Conservation (phyloP, 2,113 vertebrate genomes). For the Sinosuthora webbiana region DNA sequence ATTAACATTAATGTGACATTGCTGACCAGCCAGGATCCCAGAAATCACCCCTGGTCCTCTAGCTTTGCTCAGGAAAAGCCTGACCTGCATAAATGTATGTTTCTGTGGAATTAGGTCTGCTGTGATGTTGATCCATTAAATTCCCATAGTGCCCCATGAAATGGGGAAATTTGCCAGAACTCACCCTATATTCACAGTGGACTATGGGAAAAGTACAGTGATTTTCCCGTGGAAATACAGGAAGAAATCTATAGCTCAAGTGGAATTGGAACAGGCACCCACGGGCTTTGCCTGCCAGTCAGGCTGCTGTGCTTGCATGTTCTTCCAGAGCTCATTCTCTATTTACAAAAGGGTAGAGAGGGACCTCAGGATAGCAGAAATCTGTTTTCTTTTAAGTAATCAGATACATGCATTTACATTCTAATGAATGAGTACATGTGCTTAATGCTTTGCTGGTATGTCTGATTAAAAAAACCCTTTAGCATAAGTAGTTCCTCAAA, state of each 20-base stretch:
- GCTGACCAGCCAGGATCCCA: background rate
- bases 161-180: background rate
- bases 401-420: conserved; percentile 21
- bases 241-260: background rate
- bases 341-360: background rate
- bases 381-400: conserved; percentile 10
- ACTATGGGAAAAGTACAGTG: background rate
- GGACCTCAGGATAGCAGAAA: background rate
- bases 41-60: background rate
- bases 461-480: background rate
- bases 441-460: conserved; percentile 5
- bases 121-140: background rate
- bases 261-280: background rate
- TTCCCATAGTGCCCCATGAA: background rate
- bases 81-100: background rate
- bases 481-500: background rate
- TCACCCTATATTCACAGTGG: background rate
- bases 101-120: background rate
- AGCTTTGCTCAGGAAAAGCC: background rate
- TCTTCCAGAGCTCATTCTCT: conserved; percentile 10
- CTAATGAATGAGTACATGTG: background rate
- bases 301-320: background rate
- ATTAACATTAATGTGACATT: background rate
- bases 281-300: background rate
- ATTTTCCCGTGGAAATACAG: background rate